phyloP scores from a whole-genome alignment of 2,113 vertebrate species.

The Dipodomys spectabilis region DNA sequence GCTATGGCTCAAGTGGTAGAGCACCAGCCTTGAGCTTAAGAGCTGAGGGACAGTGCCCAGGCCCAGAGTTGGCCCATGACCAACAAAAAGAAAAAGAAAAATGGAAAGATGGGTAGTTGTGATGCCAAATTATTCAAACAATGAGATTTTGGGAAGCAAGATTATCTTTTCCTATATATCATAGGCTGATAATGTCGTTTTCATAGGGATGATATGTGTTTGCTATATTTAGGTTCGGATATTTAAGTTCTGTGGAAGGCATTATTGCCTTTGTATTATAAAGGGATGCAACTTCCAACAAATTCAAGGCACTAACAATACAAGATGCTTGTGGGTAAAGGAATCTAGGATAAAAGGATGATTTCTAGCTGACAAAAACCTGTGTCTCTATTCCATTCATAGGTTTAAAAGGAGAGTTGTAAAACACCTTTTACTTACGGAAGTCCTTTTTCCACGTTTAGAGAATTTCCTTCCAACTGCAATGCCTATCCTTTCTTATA shows the following conservation, averaged over 20 bases:
- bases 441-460: not conserved
- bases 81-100: too few species aligned
- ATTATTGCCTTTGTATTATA: not conserved
- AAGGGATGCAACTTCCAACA: not conserved
- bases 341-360: not conserved
- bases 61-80: too few species aligned
- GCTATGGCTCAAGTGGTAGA: too few species aligned
- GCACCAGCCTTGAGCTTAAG: too few species aligned
- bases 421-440: not conserved
- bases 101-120: too few species aligned
- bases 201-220: not conserved
- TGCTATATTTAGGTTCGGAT: not conserved
- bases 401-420: not conserved
- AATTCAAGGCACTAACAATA: not conserved
- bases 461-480: not conserved
- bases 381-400: not conserved
- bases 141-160: not conserved
- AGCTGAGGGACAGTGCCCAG: too few species aligned
- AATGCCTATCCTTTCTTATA: not conserved
- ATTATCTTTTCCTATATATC: not conserved
- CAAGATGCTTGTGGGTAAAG: not conserved
- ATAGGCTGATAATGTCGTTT: not conserved
- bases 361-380: not conserved
- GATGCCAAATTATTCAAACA: not conserved
- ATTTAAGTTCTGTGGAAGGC: not conserved